Conservation (phyloP, 2,797 vertebrate species). For the Thamnophis elegans region DNA sequence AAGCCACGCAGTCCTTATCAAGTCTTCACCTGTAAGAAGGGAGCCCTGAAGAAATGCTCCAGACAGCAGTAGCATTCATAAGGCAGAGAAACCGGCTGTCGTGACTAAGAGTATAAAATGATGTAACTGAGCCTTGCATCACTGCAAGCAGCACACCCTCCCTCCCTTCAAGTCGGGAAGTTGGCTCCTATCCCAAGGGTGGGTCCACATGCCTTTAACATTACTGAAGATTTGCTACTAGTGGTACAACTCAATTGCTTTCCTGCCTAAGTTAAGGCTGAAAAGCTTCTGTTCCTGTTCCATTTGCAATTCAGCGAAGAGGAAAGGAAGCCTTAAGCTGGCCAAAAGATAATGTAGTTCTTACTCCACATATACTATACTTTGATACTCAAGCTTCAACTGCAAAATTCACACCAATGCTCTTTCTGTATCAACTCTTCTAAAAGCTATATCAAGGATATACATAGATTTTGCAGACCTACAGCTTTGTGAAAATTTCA, state of each 20-base stretch:
- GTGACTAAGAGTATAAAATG: neutral
- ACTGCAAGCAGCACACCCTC: neutral
- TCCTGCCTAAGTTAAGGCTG: neutral
- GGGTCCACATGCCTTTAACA: slow-evolving; percentile 18
- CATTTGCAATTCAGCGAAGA: neutral
- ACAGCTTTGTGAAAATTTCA: neutral
- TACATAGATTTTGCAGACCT: neutral
- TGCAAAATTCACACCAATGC: neutral
- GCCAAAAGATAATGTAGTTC: neutral
- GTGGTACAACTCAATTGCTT: neutral
- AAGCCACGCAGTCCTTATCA: neutral
- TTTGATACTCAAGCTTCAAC: neutral
- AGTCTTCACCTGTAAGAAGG: neutral
- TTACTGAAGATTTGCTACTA: slow-evolving; percentile 5
- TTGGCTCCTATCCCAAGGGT: slow-evolving; percentile 23
- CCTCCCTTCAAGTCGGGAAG: slow-evolving; percentile 9
- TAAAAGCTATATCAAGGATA: neutral
- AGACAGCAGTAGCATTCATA: neutral
- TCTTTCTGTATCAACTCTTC: neutral
- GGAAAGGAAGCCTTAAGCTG: neutral
- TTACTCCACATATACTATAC: neutral
- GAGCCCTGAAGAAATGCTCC: neutral
- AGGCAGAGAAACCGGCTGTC: neutral
- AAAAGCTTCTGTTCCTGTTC: neutral
- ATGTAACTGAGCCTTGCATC: neutral